Evolutionary conservation across 2,888 invertebrate genomes (phyloP), one percentile per base, ranked within the genome.

Genomic region (Archips xylosteana): DNA sequence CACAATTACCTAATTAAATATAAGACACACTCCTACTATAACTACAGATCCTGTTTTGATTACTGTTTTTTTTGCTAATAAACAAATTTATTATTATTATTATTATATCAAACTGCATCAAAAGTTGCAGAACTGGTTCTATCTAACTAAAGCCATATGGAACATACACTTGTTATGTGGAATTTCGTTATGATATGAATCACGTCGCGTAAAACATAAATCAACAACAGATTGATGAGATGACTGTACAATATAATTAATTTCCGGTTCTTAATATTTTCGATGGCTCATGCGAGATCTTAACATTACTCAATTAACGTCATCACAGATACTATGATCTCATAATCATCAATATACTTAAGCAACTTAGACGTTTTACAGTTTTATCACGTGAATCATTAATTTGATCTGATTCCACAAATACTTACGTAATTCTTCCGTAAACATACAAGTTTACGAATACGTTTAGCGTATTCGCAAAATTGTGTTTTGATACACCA

Each of bases 391-490:
- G 63, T 79, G 80, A 80, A 77, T 80, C 77, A 78, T 70, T 69
- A 75, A 72, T 79, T 78, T 75, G 75, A 76, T 76, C 77, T 77
- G 73, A 70, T 75, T 71, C 64, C 70, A 66, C 75, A 76, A 80
- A 75, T 77, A 76, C 73, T 79, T 77, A 81, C 79, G 78, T 70
- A 78, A 79, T 34, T 57, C 51, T 34, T 54, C 47, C 57, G 67
- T 62, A 67, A 62, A 67, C 32, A 72, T 47, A 47, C 54, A n/a
- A 39, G 23, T 59, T 64, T n/a, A 23, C 47, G 34, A 54, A 49
- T 54, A 15, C 32, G 34, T 65, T n/a, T 66, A 34, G 34, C 54
- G 51, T 45, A 54, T 34, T 54, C 34, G 34, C 67, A 61, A 61
- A 34, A 51, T 34, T n/a, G 10, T 60, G 23, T 8, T 36, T 61